Evolutionary conservation across 2,888 invertebrate species (phyloP), one percentile per base, ranked within the genome.

Genomic region (Andrena bucephala): DNA sequence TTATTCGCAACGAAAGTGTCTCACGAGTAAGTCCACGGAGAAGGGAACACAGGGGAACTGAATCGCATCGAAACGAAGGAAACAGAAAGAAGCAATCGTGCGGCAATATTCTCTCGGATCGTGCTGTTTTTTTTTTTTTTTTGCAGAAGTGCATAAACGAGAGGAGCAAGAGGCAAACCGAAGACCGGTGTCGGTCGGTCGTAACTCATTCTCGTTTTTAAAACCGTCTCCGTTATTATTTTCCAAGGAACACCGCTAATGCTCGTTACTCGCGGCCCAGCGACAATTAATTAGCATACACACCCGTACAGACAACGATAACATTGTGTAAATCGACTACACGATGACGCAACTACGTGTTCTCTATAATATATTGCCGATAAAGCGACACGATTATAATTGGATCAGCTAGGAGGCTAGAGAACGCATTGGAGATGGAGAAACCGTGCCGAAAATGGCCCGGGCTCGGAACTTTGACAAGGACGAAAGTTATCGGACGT

Each of bases 401-500:
- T 80, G 66, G 54, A 54, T 66, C 60, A n/a, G 7, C 67, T 76
- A 81, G 71, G 50, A 68, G 68, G 68, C 81, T 82, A 67, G 65
- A 71, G 48, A 69, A 78, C 59, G 71, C 76, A 74, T 10, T 16
- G 76, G 59, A 54, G 68, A 50, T 60, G 73, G 69, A 33, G 16
- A 13, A 54, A 33, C 63, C 5, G 63, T 63, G 60, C 65, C 73
- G 7, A 20, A 36, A 24, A 27, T 1, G 31, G 62, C 52, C 69
- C 75, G 13, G 67, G 54, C 29, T 63, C n/a, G 60, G 50, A 59
- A 42, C 65, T 66, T 79, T 42, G 76, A 10, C 59, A 85, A 73
- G 83, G 87, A 87, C 84, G 87, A 87, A 71, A 85, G 80, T 87
- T 84, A 68, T 81, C 71, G 87, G 86, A 87, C 84, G 85, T 73